phyloP scores from a whole-genome alignment of 2,113 vertebrate species.

The Pituophis catenifer region DNA sequence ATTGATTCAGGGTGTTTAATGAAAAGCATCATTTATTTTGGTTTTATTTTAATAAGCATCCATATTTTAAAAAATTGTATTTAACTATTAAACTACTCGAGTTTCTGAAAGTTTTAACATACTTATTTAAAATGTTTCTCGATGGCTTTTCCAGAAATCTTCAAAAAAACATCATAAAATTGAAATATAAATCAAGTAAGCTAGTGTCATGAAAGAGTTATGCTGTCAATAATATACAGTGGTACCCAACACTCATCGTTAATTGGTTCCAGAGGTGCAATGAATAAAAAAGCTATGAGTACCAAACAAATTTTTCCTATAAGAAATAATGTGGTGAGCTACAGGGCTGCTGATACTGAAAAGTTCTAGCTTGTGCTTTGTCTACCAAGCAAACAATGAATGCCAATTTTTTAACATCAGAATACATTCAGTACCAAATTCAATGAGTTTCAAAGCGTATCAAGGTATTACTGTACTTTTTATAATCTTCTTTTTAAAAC shows the following conservation, averaged over 20 bases:
- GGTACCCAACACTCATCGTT: background rate
- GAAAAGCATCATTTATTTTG: background rate
- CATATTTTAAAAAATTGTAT: slow-evolving; percentile 12
- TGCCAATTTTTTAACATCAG: background rate
- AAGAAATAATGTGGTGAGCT: background rate
- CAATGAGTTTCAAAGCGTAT: background rate
- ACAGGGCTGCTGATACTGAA: background rate
- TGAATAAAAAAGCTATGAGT: no score
- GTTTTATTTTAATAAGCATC: background rate
- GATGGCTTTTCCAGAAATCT: background rate
- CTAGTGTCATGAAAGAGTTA: background rate
- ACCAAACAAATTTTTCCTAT: background rate
- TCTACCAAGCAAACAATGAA: background rate
- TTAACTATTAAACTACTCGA: background rate
- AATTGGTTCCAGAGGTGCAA: background rate
- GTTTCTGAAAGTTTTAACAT: slow-evolving; percentile 17
- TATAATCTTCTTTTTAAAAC: background rate
- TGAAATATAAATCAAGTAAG: slow-evolving; percentile 10
- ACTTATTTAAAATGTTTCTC: background rate
- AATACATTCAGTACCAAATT: background rate
- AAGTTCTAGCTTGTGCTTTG: background rate
- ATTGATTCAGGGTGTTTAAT: background rate
- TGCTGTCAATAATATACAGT: background rate
- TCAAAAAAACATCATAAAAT: background rate
- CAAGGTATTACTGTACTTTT: background rate